Conservation (phyloP, 2,113 vertebrate genomes). For the Apistogramma diplotaenia region DNA sequence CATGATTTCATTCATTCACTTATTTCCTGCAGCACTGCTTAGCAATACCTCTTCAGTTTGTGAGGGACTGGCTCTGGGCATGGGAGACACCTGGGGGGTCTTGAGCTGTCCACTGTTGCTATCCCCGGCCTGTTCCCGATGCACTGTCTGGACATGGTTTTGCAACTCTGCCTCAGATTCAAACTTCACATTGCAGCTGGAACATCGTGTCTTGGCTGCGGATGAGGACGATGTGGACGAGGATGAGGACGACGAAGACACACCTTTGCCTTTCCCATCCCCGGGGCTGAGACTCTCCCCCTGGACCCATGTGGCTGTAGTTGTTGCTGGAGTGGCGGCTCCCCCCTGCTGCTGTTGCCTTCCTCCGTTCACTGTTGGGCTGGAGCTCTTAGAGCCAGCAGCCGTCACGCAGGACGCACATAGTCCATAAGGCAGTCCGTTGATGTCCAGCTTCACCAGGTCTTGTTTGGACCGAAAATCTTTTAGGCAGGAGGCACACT, state of each 20-base stretch:
- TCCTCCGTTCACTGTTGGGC: conserved; percentile 85
- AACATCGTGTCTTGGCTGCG: conserved; percentile 88
- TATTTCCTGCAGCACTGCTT: neutral
- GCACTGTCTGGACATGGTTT: conserved; percentile 91
- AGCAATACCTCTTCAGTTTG: conserved; percentile 93
- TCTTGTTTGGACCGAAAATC: conserved; percentile 96
- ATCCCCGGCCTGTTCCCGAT: conserved; percentile 88
- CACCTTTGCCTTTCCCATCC: conserved; percentile 87
- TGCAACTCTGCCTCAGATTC: conserved; percentile 96
- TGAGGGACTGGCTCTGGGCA: conserved; percentile 95
- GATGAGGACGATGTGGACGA: conserved; percentile 73
- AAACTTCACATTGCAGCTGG: conserved; percentile 98
- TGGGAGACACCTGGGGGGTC: conserved; percentile 95
- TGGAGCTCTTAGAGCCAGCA: conserved; percentile 88
- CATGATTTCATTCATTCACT: neutral
- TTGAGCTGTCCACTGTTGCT: conserved; percentile 86
- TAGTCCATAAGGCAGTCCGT: conserved; percentile 94
- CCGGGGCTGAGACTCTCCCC: conserved; percentile 86
- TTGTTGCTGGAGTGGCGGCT: conserved; percentile 66
- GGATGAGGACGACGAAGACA: conserved; percentile 78
- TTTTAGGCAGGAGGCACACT: conserved; percentile 97
- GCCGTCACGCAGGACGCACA: conserved; percentile 88
- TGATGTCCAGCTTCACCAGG: conserved; percentile 96
- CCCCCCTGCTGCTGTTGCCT: conserved; percentile 75
- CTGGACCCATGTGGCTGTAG: conserved; percentile 78